Percentiles rank a stretch among this genome's conserved stretches.
phyloP scores from a whole-genome alignment of 1,140 invertebrate genomes.

The Antheraea mylitta region DNA sequence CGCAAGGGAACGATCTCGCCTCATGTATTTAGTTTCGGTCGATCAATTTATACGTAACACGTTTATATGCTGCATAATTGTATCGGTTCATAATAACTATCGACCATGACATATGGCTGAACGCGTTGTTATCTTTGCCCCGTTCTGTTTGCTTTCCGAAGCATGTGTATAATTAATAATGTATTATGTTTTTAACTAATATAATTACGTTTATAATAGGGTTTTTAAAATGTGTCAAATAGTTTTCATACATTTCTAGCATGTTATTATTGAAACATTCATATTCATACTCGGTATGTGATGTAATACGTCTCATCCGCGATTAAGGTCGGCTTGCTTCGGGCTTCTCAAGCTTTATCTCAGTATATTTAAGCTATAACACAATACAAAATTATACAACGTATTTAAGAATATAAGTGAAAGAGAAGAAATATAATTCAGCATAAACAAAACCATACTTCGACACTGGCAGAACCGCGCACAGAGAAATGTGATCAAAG shows the following conservation, averaged over 20 bases:
- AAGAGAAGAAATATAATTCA: background rate
- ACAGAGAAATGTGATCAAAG: background rate
- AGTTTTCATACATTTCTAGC: background rate
- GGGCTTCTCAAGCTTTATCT: too few species aligned
- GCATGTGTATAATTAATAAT: conserved; percentile 45
- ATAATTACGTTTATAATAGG: background rate
- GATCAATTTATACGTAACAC: conserved; percentile 37
- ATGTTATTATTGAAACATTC: background rate
- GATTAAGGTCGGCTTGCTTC: too few species aligned
- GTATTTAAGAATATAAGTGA: background rate
- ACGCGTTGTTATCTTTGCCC: conserved; percentile 25
- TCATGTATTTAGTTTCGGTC: conserved; percentile 40
- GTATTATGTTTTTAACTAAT: background rate
- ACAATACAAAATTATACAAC: too few species aligned
- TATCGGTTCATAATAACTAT: conserved; percentile 47
- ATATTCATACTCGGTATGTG: background rate
- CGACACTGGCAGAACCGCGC: background rate
- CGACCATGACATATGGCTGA: conserved; percentile 30
- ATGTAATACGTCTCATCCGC: too few species aligned
- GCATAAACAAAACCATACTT: background rate
- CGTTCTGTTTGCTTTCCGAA: conserved; percentile 35
- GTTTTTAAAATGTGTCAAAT: background rate
- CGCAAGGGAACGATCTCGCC: conserved; percentile 27
- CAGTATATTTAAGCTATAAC: too few species aligned
- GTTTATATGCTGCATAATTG: conserved; percentile 22